Base-by-base conservation (phyloP, 2,888 invertebrate species). In the Drosophila basisetae region DNA sequence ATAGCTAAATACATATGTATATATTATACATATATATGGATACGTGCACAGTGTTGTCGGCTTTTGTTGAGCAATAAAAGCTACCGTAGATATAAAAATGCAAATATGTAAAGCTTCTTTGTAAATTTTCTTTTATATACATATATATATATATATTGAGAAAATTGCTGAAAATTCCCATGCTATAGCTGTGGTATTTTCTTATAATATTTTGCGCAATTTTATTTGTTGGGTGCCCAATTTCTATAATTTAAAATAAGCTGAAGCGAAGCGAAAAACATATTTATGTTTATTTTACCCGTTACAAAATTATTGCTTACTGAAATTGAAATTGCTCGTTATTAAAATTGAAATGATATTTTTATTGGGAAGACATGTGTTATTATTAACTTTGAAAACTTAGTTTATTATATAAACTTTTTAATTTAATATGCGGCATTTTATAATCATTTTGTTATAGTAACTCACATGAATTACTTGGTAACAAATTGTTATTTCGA, bases 1-100 rank as follows among this genome's bases (percentile, higher is more conserved):
- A 25, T 25, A 62, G 31, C 59, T 41, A 47, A 67, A 54, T 54
- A 33, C 59, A 54, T 41, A 69, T 37, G 66, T 59, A 63, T 61
- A 49, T 60, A 49, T 39, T 18, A n/a, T 43, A n/a, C 6, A 43
- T 22, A 22, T 43, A 43, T 22, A 25, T 39, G 11, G 61, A 22
- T 2, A 41, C 18, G 39, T 50, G 31, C 56, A n/a, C 58, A 58
- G 30, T 30, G 16, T 41, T 37, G 18, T 3, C 18, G 28, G 25
- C 37, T 11, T 55, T 43, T 22, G 10, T 2, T 22, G 22, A 22
- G 16, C 11, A 22, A 50, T 50, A 28, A 28, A 50, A 50, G 7
- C 16, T 10, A n/a, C 10, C 13, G 35, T 47, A 22, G 7, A 13
- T 16, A n/a, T 2, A 39, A 18, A 18, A 1, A 56, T 28, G 28